A percentile compares a stretch with the other conserved stretches of the same genome.
Conservation (phyloP, 2,888 invertebrate species). For the Auanema freiburgensis region DNA sequence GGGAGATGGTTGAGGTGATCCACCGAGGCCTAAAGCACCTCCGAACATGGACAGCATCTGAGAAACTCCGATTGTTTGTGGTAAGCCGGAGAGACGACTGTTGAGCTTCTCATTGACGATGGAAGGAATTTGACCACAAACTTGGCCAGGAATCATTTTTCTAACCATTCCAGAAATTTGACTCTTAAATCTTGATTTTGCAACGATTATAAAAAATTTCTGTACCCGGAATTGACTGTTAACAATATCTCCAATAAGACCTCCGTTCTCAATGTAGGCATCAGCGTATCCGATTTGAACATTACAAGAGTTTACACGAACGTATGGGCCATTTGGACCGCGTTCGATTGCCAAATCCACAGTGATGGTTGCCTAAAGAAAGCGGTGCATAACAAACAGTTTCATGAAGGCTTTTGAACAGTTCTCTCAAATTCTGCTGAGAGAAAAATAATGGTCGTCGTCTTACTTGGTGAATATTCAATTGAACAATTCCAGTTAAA, state of each 20-base stretch:
- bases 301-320: constrained; percentile 48
- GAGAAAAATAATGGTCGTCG: too few relatives aligned
- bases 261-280: constrained; percentile 61
- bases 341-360: constrained; percentile 47
- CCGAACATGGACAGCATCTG: constrained; percentile 53
- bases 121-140: constrained; percentile 53
- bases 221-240: constrained; percentile 59
- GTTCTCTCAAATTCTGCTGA: too few relatives aligned
- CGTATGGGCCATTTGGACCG: constrained; percentile 38
- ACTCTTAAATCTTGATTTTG: constrained; percentile 26
- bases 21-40: constrained; percentile 46
- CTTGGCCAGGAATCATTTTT: constrained; percentile 52
- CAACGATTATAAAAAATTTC: constrained; percentile 6
- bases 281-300: constrained; percentile 56
- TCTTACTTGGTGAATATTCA: constrained; percentile 53
- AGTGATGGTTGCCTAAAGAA: constrained; percentile 31
- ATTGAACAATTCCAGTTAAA: constrained; percentile 57
- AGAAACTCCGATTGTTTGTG: constrained; percentile 50
- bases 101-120: constrained; percentile 57
- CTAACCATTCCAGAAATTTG: constrained; percentile 45
- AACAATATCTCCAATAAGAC: constrained; percentile 58
- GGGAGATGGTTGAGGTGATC: constrained; percentile 7
- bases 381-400: too few relatives aligned
- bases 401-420: background rate
- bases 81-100: constrained; percentile 46